Conservation (phyloP, 1,140 invertebrate genomes). For the Danaus plexippus region DNA sequence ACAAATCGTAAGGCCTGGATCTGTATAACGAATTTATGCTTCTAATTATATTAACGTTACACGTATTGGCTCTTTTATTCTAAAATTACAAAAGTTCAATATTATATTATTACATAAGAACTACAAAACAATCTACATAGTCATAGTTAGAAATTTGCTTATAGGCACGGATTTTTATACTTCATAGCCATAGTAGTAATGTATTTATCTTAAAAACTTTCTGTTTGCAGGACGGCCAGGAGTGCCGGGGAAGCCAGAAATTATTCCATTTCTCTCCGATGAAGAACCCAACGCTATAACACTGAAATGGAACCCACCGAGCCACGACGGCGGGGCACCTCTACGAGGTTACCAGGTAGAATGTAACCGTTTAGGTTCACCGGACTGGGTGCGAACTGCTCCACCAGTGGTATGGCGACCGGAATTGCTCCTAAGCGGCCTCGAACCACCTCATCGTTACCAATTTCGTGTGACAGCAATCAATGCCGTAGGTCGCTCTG, state of each 20-base stretch:
- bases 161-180: too few relatives aligned
- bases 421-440: slow-evolving; percentile 81
- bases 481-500: slow-evolving; percentile 86
- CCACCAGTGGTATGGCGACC: slow-evolving; percentile 78
- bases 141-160: too few relatives aligned
- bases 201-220: slow-evolving; percentile 3
- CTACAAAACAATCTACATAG: too few relatives aligned
- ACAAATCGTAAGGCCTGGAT: slow-evolving; percentile 61
- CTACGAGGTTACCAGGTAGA: slow-evolving; percentile 89
- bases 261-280: slow-evolving; percentile 76
- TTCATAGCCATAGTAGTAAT: too few relatives aligned
- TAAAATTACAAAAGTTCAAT: too few relatives aligned
- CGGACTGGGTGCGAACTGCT: slow-evolving; percentile 84
- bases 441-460: slow-evolving; percentile 90
- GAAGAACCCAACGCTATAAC: slow-evolving; percentile 88
- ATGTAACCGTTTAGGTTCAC: slow-evolving; percentile 81
- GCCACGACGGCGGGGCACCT: slow-evolving; percentile 89
- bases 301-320: slow-evolving; percentile 87
- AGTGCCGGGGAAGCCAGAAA: slow-evolving; percentile 82
- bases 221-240: slow-evolving; percentile 79
- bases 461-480: slow-evolving; percentile 91
- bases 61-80: too few relatives aligned
- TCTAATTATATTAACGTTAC: slow-evolving; percentile 48
- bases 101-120: too few relatives aligned
- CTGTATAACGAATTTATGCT: slow-evolving; percentile 56